Evolutionary conservation across 2,888 invertebrate species (phyloP).

Genomic region (Cryptus armator): DNA sequence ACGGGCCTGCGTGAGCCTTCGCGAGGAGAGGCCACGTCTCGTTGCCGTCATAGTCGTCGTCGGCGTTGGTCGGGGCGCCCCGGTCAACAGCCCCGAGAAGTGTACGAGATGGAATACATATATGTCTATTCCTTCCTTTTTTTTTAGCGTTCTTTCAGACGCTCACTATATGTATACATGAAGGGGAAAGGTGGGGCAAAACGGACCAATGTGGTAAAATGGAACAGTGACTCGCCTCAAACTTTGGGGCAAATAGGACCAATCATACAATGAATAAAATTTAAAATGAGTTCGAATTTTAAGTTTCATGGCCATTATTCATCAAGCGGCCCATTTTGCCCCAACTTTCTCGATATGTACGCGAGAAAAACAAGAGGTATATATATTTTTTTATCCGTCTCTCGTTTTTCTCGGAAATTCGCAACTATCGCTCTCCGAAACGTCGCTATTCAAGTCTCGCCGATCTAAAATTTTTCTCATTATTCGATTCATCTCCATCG

Average conservation of each 20-base stretch:
- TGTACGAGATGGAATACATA: constrained; percentile 29
- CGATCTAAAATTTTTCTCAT: neutral
- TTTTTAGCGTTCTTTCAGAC: constrained; percentile 28
- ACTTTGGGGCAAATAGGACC: too few species aligned
- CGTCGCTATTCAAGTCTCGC: neutral
- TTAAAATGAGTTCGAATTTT: too few species aligned
- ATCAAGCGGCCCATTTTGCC: too few species aligned
- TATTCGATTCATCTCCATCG: too few species aligned
- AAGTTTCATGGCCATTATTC: too few species aligned
- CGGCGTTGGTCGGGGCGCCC: constrained; percentile 68
- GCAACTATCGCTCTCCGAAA: neutral
- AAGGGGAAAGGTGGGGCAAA: too few species aligned
- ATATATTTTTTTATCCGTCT: neutral
- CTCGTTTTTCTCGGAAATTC: neutral
- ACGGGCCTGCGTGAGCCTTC: constrained; percentile 82
- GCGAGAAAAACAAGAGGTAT: too few species aligned
- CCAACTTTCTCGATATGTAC: too few species aligned
- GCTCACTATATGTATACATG: neutral
- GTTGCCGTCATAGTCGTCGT: constrained; percentile 50
- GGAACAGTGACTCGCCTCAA: too few species aligned
- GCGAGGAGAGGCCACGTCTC: constrained; percentile 69
- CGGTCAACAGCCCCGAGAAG: constrained; percentile 79
- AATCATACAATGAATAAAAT: too few species aligned
- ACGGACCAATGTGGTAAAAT: too few species aligned
- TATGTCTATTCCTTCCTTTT: constrained; percentile 31